A percentile compares a stretch with the other conserved stretches of the same genome.
Conservation (phyloP, 64 coral and sea anemone species). For the Anthopleura sola region DNA sequence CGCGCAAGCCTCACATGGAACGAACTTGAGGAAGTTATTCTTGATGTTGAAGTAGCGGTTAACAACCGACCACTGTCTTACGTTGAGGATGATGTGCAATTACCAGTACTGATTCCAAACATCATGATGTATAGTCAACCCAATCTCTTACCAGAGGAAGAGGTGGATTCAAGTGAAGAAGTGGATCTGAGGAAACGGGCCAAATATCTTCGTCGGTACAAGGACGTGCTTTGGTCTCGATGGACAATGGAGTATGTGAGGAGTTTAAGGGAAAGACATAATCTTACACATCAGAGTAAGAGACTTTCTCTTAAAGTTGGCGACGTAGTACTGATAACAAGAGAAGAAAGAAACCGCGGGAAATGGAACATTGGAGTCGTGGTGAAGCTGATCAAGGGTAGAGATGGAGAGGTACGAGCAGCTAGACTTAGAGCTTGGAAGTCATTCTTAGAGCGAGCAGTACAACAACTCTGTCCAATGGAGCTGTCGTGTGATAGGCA, state of each 20-base stretch:
- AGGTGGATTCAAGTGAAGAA: neutral
- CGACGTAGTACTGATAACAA: neutral
- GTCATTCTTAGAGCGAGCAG: slow-evolving; percentile 17
- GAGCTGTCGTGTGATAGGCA: slow-evolving; percentile 34
- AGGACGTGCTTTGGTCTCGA: slow-evolving; percentile 7
- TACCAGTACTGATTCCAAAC: slow-evolving; percentile 11
- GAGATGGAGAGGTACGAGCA: slow-evolving; percentile 5
- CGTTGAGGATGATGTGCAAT: slow-evolving; percentile 15
- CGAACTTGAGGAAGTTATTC: slow-evolving; percentile 4
- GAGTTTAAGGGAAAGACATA: slow-evolving; percentile 16
- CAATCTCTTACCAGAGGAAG: neutral
- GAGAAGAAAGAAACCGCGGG: neutral
- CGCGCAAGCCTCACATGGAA: neutral
- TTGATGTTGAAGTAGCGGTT: slow-evolving; percentile 2
- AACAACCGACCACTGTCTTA: slow-evolving; percentile 20
- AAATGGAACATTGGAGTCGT: slow-evolving; percentile 19
- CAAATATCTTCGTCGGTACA: neutral
- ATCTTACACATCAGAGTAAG: slow-evolving; percentile 1
- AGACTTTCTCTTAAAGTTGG: neutral
- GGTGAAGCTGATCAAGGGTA: neutral
- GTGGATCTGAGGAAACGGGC: slow-evolving; percentile 1
- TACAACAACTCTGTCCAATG: slow-evolving; percentile 12
- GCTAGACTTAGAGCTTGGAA: slow-evolving; percentile 9
- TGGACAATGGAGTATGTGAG: slow-evolving; percentile 20
- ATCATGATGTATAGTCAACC: neutral